phyloP scores from a whole-genome alignment of 2,888 invertebrate species.

The Autographa pulchrina region DNA sequence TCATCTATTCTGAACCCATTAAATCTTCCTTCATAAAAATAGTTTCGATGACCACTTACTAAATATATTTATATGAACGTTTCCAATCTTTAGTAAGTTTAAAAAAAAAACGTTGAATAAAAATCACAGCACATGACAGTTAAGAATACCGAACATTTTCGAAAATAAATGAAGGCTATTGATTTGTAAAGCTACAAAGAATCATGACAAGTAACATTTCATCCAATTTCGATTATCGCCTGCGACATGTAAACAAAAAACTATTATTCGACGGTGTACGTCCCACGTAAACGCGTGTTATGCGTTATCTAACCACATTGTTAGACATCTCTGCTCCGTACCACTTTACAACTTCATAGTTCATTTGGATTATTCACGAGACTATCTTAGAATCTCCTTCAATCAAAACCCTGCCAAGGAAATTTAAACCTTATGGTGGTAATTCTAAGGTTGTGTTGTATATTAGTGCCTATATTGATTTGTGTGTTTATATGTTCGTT shows the following conservation, averaged over 20 bases:
- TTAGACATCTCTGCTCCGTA: slow-evolving; percentile 57
- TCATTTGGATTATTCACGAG: slow-evolving; percentile 53
- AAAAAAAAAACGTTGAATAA: background rate
- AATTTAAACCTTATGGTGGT: slow-evolving; percentile 48
- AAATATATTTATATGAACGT: background rate
- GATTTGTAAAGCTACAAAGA: slow-evolving; percentile 16
- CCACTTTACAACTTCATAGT: slow-evolving; percentile 63
- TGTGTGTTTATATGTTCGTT: slow-evolving; percentile 68
- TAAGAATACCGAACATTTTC: slow-evolving; percentile 7
- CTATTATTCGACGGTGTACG: slow-evolving; percentile 74
- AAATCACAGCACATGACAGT: slow-evolving; percentile 3
- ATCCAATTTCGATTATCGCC: slow-evolving; percentile 44
- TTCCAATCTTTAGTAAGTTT: background rate
- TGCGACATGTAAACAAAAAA: slow-evolving; percentile 67
- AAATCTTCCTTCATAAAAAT: background rate
- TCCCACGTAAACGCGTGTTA: slow-evolving; percentile 82
- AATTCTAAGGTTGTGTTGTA: slow-evolving; percentile 6
- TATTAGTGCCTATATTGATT: slow-evolving; percentile 46
- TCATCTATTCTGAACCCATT: slow-evolving; percentile 11
- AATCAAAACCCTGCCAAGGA: background rate
- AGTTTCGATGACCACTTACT: background rate
- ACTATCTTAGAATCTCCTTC: slow-evolving; percentile 40
- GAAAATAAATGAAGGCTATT: slow-evolving; percentile 13
- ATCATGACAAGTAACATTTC: slow-evolving; percentile 38
- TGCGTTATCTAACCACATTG: slow-evolving; percentile 75